Evolutionary conservation across 2,113 vertebrate species (phyloP), one percentile per base, ranked within the genome.

Genomic region (Tragelaphus strepsiceros): DNA sequence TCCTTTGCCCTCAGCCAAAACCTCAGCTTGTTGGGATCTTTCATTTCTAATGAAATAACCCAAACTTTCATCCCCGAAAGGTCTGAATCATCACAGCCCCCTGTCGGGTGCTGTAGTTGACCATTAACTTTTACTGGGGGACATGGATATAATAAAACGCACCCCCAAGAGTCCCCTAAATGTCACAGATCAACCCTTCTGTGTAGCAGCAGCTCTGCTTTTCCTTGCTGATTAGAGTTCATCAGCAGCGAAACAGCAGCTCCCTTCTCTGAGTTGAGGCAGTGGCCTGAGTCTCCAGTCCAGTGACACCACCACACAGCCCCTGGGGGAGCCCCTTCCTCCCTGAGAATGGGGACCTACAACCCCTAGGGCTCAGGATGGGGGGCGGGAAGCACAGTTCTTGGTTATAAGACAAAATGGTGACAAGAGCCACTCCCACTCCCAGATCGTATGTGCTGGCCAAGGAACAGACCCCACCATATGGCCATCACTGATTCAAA

Each of bases 271-370:
- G n/a, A 54, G 1, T 30, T 26, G 51, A 62, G 35, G 53, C 19
- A 2, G 59, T n/a, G 56, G 56, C 53, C 71, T 43, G 13, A 46
- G 30, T 43, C 43, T 77, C 56, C 7, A 2, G 10, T 35, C 39
- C 35, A 26, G 53, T 7, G 5, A 64, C 5, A 26, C 56, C 28
- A 1, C 43, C 2, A 3, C 8, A 12, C 4, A 26, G 15, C 16
- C 46, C 32, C 1, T 30, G 3, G 2, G 35, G 61, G 43, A 88
- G 49, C 12, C 21, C 11, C 53, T 78, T 58, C 26, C 49, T 89
- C 39, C 67, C 14, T 15, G 16, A 53, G 13, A 90, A 82, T 51
- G 2, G 7, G 19, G 15, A 80, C 11, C 78, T 56, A 14, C 2
- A 16, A 51, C n/a, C 39, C 88, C 80, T 16, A 39, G 39, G 21